Percentiles rank a stretch among this genome's conserved stretches.
Conservation (phyloP, 2,113 vertebrate genomes). For the Aleadryas rufinucha region DNA sequence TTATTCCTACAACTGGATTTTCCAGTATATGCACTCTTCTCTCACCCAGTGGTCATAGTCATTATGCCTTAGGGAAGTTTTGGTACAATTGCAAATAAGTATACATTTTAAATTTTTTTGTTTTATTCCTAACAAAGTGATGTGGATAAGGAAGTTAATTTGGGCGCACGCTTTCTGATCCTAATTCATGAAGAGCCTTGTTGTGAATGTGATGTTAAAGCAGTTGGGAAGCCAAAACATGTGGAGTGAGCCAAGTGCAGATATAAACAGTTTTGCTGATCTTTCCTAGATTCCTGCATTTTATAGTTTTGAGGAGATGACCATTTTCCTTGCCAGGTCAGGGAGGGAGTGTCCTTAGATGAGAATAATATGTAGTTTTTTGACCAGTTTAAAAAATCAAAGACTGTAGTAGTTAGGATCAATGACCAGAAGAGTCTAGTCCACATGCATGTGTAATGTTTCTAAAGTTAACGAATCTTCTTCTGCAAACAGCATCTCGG, state of each 20-base stretch:
- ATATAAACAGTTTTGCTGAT: not conserved
- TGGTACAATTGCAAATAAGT: not conserved
- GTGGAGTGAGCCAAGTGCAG: not conserved
- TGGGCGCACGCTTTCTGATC: not conserved
- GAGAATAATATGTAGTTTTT: not conserved
- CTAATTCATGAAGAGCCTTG: not conserved
- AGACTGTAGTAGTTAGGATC: not conserved
- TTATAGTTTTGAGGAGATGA: not conserved
- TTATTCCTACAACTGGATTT: not conserved
- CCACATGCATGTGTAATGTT: not conserved
- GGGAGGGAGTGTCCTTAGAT: not conserved
- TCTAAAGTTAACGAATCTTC: not conserved
- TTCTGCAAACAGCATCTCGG: not conserved
- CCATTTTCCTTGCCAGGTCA: not conserved
- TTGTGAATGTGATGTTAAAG: not conserved
- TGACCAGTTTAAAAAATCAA: not conserved
- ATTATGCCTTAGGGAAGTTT: not conserved
- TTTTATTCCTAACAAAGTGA: not conserved
- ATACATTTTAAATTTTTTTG: not conserved
- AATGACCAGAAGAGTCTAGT: not conserved
- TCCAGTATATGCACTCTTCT: not conserved
- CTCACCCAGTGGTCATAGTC: not conserved
- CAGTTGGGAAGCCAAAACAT: not conserved
- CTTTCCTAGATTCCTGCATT: not conserved
- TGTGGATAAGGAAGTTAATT: not conserved